Evolutionary conservation across 2,888 invertebrate genomes (phyloP), one percentile per base, ranked within the genome.

Genomic region (Ctenicera cuprea): DNA sequence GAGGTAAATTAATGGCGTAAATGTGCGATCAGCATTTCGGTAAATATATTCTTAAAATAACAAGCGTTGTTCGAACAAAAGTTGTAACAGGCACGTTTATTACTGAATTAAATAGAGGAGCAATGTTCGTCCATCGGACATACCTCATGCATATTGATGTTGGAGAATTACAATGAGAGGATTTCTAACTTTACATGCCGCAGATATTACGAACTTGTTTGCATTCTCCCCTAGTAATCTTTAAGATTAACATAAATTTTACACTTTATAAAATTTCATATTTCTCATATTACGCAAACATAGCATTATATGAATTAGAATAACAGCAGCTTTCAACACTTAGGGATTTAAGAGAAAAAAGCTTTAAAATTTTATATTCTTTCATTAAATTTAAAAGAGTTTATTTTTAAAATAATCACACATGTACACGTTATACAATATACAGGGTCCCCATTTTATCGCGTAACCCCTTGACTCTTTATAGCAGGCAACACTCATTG

Each of bases 131-230:
- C 79, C 80, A 79, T 78, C 74, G 80, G 77, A 76, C 78, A 78
- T 68, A 67, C 74, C 80, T 82, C 82, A 82, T 82, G 79, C 80
- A 82, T 82, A 82, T 82, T 82, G 81, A 82, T 82, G 81, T 78
- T 80, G 77, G 75, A 77, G 76, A 80, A 80, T 79, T 80, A 79
- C 80, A 79, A 79, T 79, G 78, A 79, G 77, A 80, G 80, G 78
- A 76, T 79, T 77, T 76, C 78, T 72, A 78, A 79, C 77, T 78
- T 77, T 76, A 77, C 79, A 69, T 77, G 77, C 77, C 78, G 77
- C 80, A 80, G 80, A 82, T 80, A 82, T 82, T 80, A 78, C 79
- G 77, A 80, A 82, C 81, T 82, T 81, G 82, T 82, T 82, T 81
- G 80, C 80, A 80, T 80, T 81, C 80, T 73, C 78, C 79, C 79